These are phyloP conservation scores for Phasianus colchicus DNA, from an alignment of 2,113 vertebrate genomes.

Conservation along the genomic window DNA sequence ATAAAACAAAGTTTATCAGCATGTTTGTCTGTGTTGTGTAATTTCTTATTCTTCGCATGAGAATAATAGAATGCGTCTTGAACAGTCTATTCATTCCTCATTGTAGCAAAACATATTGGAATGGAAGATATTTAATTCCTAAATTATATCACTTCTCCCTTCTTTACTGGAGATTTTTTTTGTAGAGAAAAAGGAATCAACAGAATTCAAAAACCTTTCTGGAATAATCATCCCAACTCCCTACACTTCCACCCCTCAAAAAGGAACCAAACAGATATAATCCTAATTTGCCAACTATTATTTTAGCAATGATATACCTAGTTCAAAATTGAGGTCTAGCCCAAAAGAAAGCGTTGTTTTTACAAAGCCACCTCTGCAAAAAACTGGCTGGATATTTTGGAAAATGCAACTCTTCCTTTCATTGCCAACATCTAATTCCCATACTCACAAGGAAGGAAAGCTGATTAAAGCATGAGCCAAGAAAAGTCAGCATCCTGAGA, in stretches of 20 bases:
- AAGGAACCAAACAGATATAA: neutral
- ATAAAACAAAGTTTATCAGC: conserved; percentile 69
- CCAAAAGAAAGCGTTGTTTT: neutral
- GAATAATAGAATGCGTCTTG: conserved; percentile 20
- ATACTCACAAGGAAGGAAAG: neutral
- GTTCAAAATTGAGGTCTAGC: neutral
- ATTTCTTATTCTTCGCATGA: conserved; percentile 30
- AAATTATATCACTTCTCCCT: neutral
- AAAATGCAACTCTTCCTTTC: neutral
- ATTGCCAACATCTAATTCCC: neutral
- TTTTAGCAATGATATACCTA: neutral
- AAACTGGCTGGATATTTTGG: neutral
- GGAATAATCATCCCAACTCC: neutral
- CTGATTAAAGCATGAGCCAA: neutral
- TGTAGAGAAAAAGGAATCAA: neutral
- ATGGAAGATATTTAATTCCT: conserved; percentile 9
- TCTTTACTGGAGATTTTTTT: neutral
- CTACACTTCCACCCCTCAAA: rapidly evolving
- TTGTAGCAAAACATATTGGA: neutral
- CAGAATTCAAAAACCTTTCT: neutral
- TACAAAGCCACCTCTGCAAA: neutral
- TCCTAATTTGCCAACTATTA: neutral
- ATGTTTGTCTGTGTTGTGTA: conserved; percentile 41
- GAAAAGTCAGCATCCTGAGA: neutral
- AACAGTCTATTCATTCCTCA: conserved; percentile 9